These are phyloP conservation scores for Coecobrya sp. DNA, from an alignment of 2,888 invertebrate species.

Conservation along the genomic window DNA sequence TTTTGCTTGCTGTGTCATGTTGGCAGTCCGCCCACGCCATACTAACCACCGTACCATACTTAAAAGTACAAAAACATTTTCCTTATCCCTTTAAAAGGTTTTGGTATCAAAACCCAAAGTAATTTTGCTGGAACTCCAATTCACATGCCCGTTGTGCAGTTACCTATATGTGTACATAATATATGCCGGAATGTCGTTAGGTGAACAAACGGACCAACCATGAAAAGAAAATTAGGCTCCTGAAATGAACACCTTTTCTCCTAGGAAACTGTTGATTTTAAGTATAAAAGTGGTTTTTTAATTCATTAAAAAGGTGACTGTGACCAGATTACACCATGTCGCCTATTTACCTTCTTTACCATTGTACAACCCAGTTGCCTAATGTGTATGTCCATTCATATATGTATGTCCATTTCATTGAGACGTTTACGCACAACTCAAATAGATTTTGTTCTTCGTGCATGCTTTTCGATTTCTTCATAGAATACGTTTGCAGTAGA, in stretches of 20 bases:
- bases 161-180: neutral
- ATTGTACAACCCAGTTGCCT: neutral
- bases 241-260: constrained; percentile 30
- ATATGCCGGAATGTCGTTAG: no score
- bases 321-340: constrained; percentile 58
- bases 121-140: neutral
- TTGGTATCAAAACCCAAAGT: constrained; percentile 36
- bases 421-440: neutral
- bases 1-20: constrained; percentile 61
- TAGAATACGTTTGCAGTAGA: constrained; percentile 14
- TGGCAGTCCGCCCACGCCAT: constrained; percentile 64
- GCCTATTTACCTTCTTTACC: neutral
- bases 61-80: constrained; percentile 20
- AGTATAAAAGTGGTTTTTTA: constrained; percentile 4
- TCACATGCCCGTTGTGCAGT: neutral
- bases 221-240: neutral
- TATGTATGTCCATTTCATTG: neutral
- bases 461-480: neutral
- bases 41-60: constrained; percentile 27
- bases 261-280: constrained; percentile 32
- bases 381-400: no score
- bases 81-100: neutral
- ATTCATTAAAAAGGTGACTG: constrained; percentile 27
- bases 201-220: no score
- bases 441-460: neutral